Evolutionary conservation across 2,888 invertebrate species (phyloP), one percentile per base, ranked within the genome.

Genomic region (Dicyrtomina minuta): DNA sequence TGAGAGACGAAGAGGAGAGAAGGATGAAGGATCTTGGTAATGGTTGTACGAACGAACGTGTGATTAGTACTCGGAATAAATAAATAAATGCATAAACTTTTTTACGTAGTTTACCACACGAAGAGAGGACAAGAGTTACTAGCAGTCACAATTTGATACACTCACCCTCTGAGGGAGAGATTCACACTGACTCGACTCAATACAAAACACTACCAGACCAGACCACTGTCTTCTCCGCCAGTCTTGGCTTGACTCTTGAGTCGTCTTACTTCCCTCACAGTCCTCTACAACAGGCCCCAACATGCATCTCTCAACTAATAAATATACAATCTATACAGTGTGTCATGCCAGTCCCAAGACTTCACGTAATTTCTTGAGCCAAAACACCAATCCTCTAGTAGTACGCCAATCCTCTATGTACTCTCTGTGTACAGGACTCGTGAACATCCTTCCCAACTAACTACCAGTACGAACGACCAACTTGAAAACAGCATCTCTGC

Each of bases 91-190:
- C 12, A 51, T 49, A 51, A 51, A 51, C 33, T 51, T 10, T 51
- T 64, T 27, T 44, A 64, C 49, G 53, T 64, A 17, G 49, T 62
- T 43, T 33, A 46, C 12, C 27, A 61, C 53, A 65, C 51, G 64
- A 51, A 24, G 62, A 62, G 33, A 62, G 61, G 62, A 49, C 26
- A 61, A 62, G n/a, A 41, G n/a, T n/a, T n/a, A n/a, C n/a, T n/a
- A 65, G 51, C 33, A 41, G 41, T n/a, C 51, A 49, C 53, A 65
- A 65, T 41, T 62, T 55, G 70, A 72, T 74, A 74, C 75, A 72
- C 75, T 76, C 76, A 76, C 76, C 75, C 76, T 76, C 66, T 73
- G 74, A 76, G 74, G 74, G 76, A 74, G 73, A 76, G 76, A 75
- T 76, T 70, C 71, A 72, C 70, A 76, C 76, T 75, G 76, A 74